Evolutionary conservation across 1,140 invertebrate genomes (phyloP), one percentile per base, ranked within the genome.

Genomic region (Heliothis virescens): DNA sequence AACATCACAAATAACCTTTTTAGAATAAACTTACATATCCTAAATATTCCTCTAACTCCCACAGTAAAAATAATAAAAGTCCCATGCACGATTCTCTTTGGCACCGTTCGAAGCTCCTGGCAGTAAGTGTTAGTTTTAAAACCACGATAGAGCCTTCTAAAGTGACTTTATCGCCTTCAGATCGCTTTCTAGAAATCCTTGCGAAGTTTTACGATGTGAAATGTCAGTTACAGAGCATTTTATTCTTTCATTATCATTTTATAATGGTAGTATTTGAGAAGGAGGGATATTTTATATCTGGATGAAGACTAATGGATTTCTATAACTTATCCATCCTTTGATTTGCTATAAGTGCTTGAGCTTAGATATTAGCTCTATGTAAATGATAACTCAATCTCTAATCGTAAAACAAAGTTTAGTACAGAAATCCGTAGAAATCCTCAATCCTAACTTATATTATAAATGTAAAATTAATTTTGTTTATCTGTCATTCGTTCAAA

Each of bases 111-210:
- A 48, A 48, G 57, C 41, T 16, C 63, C 29, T 48, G 63, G 41
- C 41, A 48, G 63, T 67, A 67, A 67, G 63, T 67, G 63, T 48
- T 67, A 67, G 63, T 67, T 67, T 48, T 48, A 67, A 67, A 67
- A 67, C 63, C 63, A 5, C 63, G 63, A 67, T 67, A 67, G 63
- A 18, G 48, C 63, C 63, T 48, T 48, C 18, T 67, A 67, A 67
- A 67, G n/a, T 67, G 63, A 67, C 63, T 67, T 67, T 67, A 67
- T 67, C 63, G 63, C 13, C 48, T 67, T 41, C 48, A 11, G 63
- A 67, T 67, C 63, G 63, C 13, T 18, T 41, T 41, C 41, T 41
- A 29, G 41, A 41, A 47, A 67, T 67, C 63, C 16, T 67, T 2
- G 41, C 12, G 16, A 67, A 67, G 63, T 67, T 67, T 67, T 67